Conservation (phyloP, 2,888 invertebrate genomes). For the Chrysina gloriosa region DNA sequence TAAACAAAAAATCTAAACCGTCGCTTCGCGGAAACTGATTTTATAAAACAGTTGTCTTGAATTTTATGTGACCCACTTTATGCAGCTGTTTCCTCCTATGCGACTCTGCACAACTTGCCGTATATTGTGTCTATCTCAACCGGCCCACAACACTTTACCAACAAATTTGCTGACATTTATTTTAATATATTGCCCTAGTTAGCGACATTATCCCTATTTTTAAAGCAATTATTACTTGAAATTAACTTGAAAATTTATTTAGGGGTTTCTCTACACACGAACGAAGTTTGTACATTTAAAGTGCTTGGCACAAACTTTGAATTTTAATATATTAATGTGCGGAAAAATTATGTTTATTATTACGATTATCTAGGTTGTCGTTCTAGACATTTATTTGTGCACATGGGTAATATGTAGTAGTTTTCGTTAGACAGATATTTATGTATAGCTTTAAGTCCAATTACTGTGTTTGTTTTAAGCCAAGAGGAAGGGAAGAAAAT, state of each 20-base stretch:
- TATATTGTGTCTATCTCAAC: slow-evolving; percentile 29
- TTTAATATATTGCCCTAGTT: slow-evolving; percentile 27
- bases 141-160: slow-evolving; percentile 31
- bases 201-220: slow-evolving; percentile 6
- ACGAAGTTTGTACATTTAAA: slow-evolving; percentile 12
- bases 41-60: slow-evolving; percentile 22
- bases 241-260: not conserved
- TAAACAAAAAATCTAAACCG: slow-evolving; percentile 15
- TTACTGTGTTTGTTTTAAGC: no score
- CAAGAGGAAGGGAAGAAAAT: no score
- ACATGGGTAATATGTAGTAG: not conserved
- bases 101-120: slow-evolving; percentile 8
- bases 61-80: slow-evolving; percentile 27
- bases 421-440: no score
- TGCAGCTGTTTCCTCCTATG: slow-evolving; percentile 21
- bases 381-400: no score
- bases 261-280: not conserved
- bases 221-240: not conserved
- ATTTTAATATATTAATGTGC: no score
- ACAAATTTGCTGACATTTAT: slow-evolving; percentile 34
- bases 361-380: no score
- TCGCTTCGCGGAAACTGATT: not conserved
- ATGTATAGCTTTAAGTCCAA: no score
- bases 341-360: no score
- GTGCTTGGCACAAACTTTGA: slow-evolving; percentile 12